These are phyloP conservation scores for Ploceus nigricollis DNA, from an alignment of 2,113 vertebrate species.

Conservation along the genomic window DNA sequence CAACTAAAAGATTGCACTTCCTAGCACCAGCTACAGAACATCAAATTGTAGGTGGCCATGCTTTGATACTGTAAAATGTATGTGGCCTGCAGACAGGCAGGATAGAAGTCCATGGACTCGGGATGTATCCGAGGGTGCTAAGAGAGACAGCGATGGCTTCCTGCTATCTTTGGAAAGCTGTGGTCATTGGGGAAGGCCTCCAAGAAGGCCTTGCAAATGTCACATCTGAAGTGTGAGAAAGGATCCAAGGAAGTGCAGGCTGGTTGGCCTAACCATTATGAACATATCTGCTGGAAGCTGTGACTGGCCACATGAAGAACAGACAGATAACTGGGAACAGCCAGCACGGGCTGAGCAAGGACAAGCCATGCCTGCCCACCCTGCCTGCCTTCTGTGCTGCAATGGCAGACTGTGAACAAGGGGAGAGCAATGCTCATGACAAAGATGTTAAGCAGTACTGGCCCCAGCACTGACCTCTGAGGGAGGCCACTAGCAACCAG, in stretches of 20 bases:
- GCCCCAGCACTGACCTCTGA: neutral
- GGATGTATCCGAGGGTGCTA: neutral
- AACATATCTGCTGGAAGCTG: neutral
- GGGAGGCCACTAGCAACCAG: neutral
- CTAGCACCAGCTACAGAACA: neutral
- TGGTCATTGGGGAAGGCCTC: fast-evolving
- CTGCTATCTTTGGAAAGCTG: neutral
- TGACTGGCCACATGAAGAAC: neutral
- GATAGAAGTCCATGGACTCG: neutral
- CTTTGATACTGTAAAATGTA: neutral
- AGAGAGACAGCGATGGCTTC: neutral
- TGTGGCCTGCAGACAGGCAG: neutral
- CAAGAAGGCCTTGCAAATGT: neutral
- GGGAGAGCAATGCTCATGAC: neutral
- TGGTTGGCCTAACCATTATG: neutral
- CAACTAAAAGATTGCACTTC: neutral
- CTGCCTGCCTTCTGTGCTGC: neutral
- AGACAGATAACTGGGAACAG: neutral
- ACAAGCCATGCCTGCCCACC: neutral
- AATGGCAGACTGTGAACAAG: neutral
- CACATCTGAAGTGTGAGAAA: neutral
- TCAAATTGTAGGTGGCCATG: neutral
- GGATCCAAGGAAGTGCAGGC: neutral
- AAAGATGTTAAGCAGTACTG: neutral
- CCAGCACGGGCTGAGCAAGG: neutral